Conservation (phyloP, 2,888 invertebrate species). For the Tetragonula carbonaria region DNA sequence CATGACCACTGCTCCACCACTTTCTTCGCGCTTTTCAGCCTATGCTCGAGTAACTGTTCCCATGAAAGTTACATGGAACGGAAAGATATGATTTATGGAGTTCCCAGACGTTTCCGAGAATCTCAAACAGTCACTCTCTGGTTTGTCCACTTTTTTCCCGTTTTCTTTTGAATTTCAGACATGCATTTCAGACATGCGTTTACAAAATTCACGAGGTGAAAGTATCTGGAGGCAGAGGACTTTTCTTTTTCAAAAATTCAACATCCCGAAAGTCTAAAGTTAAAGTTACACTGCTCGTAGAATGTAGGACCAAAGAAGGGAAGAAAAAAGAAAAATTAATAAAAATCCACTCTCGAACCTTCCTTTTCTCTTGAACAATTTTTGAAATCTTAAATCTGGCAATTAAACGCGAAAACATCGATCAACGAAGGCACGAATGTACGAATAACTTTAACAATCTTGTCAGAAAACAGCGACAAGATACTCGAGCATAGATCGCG, state of each 20-base stretch:
- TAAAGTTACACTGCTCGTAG: no score
- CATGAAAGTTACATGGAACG: slow-evolving; percentile 21
- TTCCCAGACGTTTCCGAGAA: background rate
- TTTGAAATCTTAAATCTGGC: no score
- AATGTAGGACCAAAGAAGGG: no score
- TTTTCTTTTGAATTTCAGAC: background rate
- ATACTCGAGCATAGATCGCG: no score
- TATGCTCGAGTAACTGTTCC: background rate
- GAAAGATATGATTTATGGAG: background rate
- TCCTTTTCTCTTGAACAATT: background rate
- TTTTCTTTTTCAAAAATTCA: background rate
- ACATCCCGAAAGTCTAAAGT: no score
- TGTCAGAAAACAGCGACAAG: background rate
- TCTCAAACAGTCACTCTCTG: no score
- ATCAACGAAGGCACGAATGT: no score
- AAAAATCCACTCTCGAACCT: background rate
- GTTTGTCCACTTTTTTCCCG: no score
- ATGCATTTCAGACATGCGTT: background rate
- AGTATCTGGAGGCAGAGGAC: background rate
- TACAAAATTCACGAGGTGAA: background rate
- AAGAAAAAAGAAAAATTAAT: background rate
- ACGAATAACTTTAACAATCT: background rate
- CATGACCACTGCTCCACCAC: slow-evolving; percentile 9
- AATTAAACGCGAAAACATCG: no score
- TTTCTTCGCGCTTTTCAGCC: slow-evolving; percentile 14